A percentile compares a stretch with the other conserved stretches of the same genome.
phyloP scores from a whole-genome alignment of 2,113 vertebrate genomes.

The Odocoileus virginianus region DNA sequence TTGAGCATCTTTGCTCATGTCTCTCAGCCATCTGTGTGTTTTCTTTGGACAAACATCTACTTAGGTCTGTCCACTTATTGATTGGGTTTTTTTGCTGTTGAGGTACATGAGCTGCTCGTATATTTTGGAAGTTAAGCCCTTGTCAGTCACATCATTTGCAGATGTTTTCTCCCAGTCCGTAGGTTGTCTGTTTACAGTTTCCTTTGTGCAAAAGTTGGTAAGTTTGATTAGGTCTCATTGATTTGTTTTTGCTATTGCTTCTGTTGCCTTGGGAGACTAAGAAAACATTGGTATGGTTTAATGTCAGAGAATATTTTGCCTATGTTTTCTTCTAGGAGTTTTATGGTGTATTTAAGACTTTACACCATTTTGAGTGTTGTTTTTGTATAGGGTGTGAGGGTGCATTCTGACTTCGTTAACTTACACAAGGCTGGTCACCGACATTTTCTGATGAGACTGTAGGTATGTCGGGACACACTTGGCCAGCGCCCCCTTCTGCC shows the following conservation, averaged over 20 bases:
- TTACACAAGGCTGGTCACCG: neutral
- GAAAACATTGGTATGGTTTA: neutral
- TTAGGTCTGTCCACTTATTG: neutral
- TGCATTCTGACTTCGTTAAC: neutral
- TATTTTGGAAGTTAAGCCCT: neutral
- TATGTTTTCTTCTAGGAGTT: neutral
- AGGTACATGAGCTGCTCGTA: neutral
- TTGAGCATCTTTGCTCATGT: neutral
- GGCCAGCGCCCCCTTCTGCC: neutral
- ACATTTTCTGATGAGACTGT: neutral
- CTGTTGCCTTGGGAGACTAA: neutral
- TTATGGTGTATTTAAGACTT: neutral
- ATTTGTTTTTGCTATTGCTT: neutral
- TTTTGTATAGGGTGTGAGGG: neutral
- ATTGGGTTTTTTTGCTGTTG: neutral
- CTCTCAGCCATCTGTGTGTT: neutral
- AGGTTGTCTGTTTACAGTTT: neutral
- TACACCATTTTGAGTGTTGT: neutral
- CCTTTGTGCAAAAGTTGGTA: neutral
- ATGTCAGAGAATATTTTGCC: neutral
- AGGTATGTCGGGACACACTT: accelerated
- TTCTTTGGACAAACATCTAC: neutral
- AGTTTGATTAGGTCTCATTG: neutral
- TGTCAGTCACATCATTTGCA: neutral
- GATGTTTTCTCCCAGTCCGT: neutral